A percentile compares a stretch with the other conserved stretches of the same genome.
Evolutionary conservation across 1,140 invertebrate genomes (phyloP).

Genomic region (Halictus rubicundus): DNA sequence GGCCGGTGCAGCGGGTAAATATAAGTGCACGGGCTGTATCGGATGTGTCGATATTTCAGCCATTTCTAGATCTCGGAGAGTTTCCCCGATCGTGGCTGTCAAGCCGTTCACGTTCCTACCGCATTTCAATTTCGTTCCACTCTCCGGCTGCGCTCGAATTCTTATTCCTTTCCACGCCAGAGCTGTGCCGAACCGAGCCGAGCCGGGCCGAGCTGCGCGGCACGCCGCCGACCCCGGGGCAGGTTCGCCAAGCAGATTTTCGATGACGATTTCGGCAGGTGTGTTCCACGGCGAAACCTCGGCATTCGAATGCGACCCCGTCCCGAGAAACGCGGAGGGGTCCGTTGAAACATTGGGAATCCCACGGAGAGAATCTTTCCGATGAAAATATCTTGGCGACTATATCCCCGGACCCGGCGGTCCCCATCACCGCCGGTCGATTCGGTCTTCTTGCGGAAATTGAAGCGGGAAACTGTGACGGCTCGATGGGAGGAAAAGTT

Average conservation of each 20-base stretch:
- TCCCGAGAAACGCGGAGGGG: not conserved
- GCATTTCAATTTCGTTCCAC: conserved; percentile 56
- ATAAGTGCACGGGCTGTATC: conserved; percentile 48
- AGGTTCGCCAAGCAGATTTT: conserved; percentile 36
- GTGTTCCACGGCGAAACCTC: not conserved
- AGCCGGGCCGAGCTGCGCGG: too few species aligned
- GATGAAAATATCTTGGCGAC: not conserved
- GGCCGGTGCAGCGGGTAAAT: conserved; percentile 43
- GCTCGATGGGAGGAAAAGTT: too few species aligned
- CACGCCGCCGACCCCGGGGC: not conserved
- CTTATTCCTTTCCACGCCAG: conserved; percentile 45
- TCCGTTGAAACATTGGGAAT: conserved; percentile 6
- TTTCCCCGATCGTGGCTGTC: conserved; percentile 49
- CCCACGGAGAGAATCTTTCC: not conserved
- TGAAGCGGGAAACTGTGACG: too few species aligned
- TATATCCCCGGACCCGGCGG: not conserved
- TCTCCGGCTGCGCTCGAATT: conserved; percentile 43
- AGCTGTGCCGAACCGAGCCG: too few species aligned
- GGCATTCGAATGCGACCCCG: not conserved
- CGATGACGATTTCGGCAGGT: conserved; percentile 42
- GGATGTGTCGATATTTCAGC: conserved; percentile 64
- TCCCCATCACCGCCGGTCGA: not conserved
- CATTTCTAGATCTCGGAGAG: conserved; percentile 48
- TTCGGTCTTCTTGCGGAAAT: too few species aligned
- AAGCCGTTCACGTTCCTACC: conserved; percentile 42